Percentiles rank a stretch among this genome's conserved stretches.
Conservation (phyloP, 30 jellyfish, hydroid and myxozoan genomes). For the Aurelia sp. region DNA sequence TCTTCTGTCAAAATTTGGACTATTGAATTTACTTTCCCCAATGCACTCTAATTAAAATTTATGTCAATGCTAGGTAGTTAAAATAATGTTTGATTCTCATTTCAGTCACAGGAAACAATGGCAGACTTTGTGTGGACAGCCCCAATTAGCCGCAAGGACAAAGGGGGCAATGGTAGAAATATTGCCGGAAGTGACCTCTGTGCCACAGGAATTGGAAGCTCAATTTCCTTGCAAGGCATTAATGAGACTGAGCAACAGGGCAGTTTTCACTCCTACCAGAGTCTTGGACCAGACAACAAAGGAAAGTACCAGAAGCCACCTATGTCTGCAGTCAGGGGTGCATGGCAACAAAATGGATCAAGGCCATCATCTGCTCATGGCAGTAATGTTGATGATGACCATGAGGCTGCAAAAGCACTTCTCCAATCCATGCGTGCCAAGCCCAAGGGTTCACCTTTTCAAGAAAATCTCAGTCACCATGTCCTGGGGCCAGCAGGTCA, state of each 20-base stretch:
- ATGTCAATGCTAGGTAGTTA: too few relatives aligned
- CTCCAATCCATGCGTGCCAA: conserved; percentile 4
- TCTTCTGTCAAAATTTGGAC: too few relatives aligned
- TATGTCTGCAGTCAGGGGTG: conserved; percentile 34
- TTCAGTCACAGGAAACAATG: conserved; percentile 1
- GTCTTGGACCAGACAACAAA: not conserved
- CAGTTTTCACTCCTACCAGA: too few relatives aligned
- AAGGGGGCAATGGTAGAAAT: conserved; percentile 2
- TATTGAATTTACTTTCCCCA: too few relatives aligned
- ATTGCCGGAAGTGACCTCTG: not conserved
- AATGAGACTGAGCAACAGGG: not conserved
- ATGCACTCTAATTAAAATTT: too few relatives aligned
- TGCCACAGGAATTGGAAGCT: conserved; percentile 27
- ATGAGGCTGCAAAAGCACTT: conserved; percentile 41
- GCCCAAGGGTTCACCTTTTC: conserved; percentile 7
- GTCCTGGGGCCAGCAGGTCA: not conserved
- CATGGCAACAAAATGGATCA: conserved; percentile 39
- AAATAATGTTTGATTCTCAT: too few relatives aligned
- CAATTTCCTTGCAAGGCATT: conserved; percentile 11
- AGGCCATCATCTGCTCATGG: conserved; percentile 5
- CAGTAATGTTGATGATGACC: not conserved
- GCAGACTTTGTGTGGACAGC: conserved; percentile 50
- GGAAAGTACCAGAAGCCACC: conserved; percentile 35
- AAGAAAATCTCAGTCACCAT: not conserved
- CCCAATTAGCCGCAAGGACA: conserved; percentile 32